phyloP scores from a whole-genome alignment of 2,888 invertebrate species.

The Falcaria lacertinaria region DNA sequence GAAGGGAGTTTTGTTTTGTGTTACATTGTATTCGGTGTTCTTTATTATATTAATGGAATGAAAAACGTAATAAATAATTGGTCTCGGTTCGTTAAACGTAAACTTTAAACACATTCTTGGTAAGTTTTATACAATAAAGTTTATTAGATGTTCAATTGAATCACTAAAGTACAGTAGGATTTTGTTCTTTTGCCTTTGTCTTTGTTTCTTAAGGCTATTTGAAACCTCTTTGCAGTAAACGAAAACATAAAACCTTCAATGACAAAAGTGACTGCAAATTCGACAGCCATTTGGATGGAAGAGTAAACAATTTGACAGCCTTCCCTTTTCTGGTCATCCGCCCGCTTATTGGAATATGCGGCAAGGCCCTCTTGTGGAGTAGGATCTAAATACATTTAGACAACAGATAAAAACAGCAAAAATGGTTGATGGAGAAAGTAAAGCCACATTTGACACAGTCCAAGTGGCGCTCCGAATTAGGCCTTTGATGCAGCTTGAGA shows the following conservation, averaged over 20 bases:
- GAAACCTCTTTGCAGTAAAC: slow-evolving; percentile 2
- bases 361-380: slow-evolving; percentile 13
- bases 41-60: too few relatives aligned
- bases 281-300: not conserved
- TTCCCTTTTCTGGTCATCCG: slow-evolving; percentile 28
- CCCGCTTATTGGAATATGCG: slow-evolving; percentile 12
- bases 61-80: too few relatives aligned
- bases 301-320: slow-evolving; percentile 15
- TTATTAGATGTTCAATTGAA: too few relatives aligned
- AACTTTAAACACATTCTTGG: too few relatives aligned
- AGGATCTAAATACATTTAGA: not conserved
- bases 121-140: too few relatives aligned
- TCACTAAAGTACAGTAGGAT: too few relatives aligned
- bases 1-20: too few relatives aligned
- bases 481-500: slow-evolving; percentile 87
- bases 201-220: too few relatives aligned
- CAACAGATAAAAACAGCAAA: slow-evolving; percentile 21
- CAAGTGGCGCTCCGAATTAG: slow-evolving; percentile 91
- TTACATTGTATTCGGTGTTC: too few relatives aligned
- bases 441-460: slow-evolving; percentile 75
- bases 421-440: slow-evolving; percentile 58
- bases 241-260: not conserved
- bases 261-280: not conserved
- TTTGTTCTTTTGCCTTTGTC: too few relatives aligned
- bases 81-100: too few relatives aligned